Evolutionary conservation across 2,113 vertebrate species (phyloP).

Genomic region (Calyptomena viridis): DNA sequence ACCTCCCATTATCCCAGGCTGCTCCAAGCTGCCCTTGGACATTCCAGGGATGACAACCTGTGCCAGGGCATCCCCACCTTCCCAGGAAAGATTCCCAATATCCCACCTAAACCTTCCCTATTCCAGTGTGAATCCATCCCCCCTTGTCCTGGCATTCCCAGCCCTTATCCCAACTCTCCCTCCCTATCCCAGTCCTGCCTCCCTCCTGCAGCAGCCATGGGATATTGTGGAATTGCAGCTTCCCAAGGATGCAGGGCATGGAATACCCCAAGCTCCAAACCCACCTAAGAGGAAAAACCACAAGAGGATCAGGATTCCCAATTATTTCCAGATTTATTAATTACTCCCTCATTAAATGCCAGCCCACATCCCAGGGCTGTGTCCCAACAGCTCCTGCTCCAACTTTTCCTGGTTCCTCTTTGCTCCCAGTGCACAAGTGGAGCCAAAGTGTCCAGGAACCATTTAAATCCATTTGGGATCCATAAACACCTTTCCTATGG

Average conservation of each 20-base stretch:
- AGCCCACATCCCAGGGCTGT: background rate
- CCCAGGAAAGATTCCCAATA: too few relatives aligned
- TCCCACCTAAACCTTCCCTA: background rate
- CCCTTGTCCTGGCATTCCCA: too few relatives aligned
- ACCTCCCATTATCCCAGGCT: background rate
- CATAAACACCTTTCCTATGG: background rate
- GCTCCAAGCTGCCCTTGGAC: background rate
- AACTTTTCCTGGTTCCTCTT: background rate
- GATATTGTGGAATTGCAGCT: accelerated
- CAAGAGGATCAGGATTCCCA: background rate
- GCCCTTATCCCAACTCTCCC: background rate
- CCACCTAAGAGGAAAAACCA: background rate
- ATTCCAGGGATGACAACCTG: background rate
- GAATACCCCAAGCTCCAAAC: background rate
- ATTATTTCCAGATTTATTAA: background rate
- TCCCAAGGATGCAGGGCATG: accelerated
- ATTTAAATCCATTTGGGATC: background rate
- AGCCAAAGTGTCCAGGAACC: background rate
- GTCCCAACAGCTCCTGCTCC: background rate
- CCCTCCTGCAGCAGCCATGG: background rate
- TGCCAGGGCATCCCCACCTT: background rate
- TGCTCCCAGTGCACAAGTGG: background rate
- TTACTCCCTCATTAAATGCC: background rate
- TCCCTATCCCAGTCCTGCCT: background rate
- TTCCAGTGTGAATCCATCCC: background rate